phyloP scores from a whole-genome alignment of 2,888 invertebrate species.

The Fabriciana adippe region DNA sequence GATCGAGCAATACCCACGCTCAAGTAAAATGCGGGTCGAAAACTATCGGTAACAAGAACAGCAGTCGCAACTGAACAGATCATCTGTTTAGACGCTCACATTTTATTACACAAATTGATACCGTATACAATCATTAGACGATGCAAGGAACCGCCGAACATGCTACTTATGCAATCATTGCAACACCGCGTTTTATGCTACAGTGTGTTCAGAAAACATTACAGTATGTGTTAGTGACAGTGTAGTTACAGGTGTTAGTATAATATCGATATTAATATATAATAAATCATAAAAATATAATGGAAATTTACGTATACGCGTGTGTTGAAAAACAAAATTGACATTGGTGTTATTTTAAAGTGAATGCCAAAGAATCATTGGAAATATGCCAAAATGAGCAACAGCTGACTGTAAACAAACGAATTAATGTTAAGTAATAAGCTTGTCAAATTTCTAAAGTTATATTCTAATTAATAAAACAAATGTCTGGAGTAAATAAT shows the following conservation, averaged over 20 bases:
- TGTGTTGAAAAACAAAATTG: conserved; percentile 75
- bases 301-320: conserved; percentile 43
- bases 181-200: conserved; percentile 45
- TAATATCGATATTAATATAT: conserved; percentile 2
- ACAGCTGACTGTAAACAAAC: conserved; percentile 81
- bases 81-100: conserved; percentile 15
- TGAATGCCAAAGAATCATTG: conserved; percentile 68
- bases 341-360: conserved; percentile 78
- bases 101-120: conserved; percentile 55
- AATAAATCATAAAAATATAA: conserved; percentile 26
- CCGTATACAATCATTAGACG: conserved; percentile 63
- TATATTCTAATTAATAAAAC: conserved; percentile 39
- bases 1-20: conserved; percentile 66
- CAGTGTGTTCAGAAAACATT: conserved; percentile 63
- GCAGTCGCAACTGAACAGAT: conserved; percentile 45
- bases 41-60: conserved; percentile 45
- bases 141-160: conserved; percentile 52
- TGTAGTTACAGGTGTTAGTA: conserved; percentile 42
- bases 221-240: conserved; percentile 59
- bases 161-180: conserved; percentile 49
- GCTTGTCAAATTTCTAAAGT: conserved; percentile 49
- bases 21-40: conserved; percentile 57
- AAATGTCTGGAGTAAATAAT: conserved; percentile 46
- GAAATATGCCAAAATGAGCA: conserved; percentile 68
- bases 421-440: conserved; percentile 61